Base-by-base conservation (phyloP, 1,140 invertebrate species). In the Penaeus chinensis region DNA sequence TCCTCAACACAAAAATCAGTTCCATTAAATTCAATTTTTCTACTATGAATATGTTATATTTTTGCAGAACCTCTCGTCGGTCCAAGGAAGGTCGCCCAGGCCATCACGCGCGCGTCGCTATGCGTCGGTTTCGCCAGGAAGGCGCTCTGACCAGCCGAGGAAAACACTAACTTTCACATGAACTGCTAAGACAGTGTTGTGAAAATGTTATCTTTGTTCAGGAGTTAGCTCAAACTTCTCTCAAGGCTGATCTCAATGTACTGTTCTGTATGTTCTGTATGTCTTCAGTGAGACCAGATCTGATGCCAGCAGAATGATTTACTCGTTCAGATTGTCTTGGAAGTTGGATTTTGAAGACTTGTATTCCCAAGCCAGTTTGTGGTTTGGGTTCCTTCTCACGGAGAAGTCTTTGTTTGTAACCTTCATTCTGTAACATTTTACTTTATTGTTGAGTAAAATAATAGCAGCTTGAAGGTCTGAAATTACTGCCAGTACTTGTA, bases 161-260 rank as follows among this genome's bases (percentile, higher is more conserved):
- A 87, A 87, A 61, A 87, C 85, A 27, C 69, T 87, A n/a, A 87
- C 85, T 54, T 87, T 87, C 79, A 87, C 85, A 27, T 87, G 85
- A 87, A 82, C 79, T 81, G 24, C 69, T 74, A 74, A 74, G 54
- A 54, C 54, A 54, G 54, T 54, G 54, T 54, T 54, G 54, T 54
- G 54, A 54, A 54, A 54, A 54, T 16, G 54, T 54, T 54, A 54
- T 54, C 54, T 54, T 54, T 54, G 54, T 54, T 54, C 54, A 54
- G 54, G 11, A 54, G 54, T 54, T 54, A 11, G 54, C 54, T 54
- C 54, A 54, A 16, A 54, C 54, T 54, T 54, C 54, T 54, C 54
- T 54, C 54, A 16, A 54, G 54, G 10, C 54, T 54, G 54, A 54
- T 54, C 54, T 54, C 54, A 54, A 16, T 54, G 54, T 54, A 54